These are phyloP conservation scores for Mechanitis messenoides DNA, from an alignment of 2,888 invertebrate species.

Conservation along the genomic window DNA sequence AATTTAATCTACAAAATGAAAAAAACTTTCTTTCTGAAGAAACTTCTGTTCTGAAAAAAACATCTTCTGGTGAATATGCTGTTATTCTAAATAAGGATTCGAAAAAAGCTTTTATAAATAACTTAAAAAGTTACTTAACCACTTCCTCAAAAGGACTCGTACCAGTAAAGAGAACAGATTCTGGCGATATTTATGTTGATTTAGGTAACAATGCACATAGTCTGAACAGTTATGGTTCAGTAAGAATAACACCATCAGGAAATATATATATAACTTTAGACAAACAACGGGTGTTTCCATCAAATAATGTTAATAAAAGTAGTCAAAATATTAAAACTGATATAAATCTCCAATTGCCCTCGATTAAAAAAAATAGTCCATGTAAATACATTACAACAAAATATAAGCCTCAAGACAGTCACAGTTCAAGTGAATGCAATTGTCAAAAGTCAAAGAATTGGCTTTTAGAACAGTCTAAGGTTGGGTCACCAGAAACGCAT, in stretches of 20 bases:
- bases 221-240: slow-evolving; percentile 36
- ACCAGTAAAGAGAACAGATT: slow-evolving; percentile 41
- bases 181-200: slow-evolving; percentile 44
- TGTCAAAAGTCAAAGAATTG: slow-evolving; percentile 25
- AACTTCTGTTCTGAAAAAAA: slow-evolving; percentile 38
- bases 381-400: slow-evolving; percentile 43
- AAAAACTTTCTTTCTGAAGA: slow-evolving; percentile 31
- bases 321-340: neutral
- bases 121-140: slow-evolving; percentile 41
- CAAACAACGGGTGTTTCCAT: slow-evolving; percentile 25
- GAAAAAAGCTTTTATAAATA: slow-evolving; percentile 44
- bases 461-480: slow-evolving; percentile 13
- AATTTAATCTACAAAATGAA: slow-evolving; percentile 32
- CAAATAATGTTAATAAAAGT: neutral
- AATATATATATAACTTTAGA: slow-evolving; percentile 47
- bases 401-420: slow-evolving; percentile 35
- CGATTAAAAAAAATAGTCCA: slow-evolving; percentile 20
- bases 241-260: slow-evolving; percentile 52
- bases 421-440: slow-evolving; percentile 37
- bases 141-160: slow-evolving; percentile 35
- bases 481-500: neutral
- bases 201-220: slow-evolving; percentile 34
- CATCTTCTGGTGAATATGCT: slow-evolving; percentile 44
- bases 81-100: slow-evolving; percentile 47
- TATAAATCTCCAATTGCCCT: neutral